A percentile compares a stretch with the other conserved stretches of the same genome.
These are phyloP conservation scores for Drosophila littoralis DNA, from an alignment of 1,140 invertebrate genomes.

Conservation along the genomic window DNA sequence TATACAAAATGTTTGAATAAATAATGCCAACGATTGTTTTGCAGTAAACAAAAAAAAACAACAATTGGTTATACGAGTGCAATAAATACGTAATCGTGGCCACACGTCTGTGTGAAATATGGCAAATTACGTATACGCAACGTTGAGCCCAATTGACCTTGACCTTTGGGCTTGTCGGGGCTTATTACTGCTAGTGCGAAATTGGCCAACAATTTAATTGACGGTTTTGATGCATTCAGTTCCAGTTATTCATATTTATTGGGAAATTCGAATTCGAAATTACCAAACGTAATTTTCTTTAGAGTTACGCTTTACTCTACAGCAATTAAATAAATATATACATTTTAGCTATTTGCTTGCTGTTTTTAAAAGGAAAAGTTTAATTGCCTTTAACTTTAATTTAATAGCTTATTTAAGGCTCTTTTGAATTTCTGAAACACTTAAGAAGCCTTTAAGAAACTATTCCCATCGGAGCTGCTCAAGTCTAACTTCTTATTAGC, in stretches of 20 bases:
- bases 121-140: slow-evolving; percentile 25
- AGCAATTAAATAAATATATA: slow-evolving; percentile 3
- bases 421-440: too few species aligned
- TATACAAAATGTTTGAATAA: slow-evolving; percentile 14
- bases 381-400: slow-evolving; percentile 1
- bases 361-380: neutral
- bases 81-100: slow-evolving; percentile 27
- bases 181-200: neutral
- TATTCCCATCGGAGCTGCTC: neutral
- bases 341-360: neutral
- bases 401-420: neutral
- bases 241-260: neutral
- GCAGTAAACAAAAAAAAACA: neutral
- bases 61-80: slow-evolving; percentile 8
- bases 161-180: slow-evolving; percentile 14
- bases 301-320: neutral
- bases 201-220: slow-evolving; percentile 29
- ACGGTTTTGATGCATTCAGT: neutral
- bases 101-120: neutral
- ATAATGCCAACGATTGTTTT: slow-evolving; percentile 19
- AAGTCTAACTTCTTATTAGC: neutral
- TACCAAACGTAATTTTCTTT: neutral
- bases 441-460: neutral
- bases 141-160: slow-evolving; percentile 23
- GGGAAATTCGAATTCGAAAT: neutral